Evolutionary conservation across 1,140 invertebrate species (phyloP), one percentile per base, ranked within the genome.

Genomic region (Hylaeus volcanicus): DNA sequence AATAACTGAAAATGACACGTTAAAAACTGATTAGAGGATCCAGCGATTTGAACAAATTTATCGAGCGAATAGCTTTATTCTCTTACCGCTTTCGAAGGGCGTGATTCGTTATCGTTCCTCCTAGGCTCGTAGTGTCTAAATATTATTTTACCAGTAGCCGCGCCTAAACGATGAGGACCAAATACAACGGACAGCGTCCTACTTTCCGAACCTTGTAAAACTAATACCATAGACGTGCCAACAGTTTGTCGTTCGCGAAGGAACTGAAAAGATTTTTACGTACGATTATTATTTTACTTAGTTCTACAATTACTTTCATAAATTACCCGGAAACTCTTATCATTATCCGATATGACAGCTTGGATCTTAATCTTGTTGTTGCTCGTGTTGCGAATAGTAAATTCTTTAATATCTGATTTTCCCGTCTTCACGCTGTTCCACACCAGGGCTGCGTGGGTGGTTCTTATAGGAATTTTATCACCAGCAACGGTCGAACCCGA

Each of bases 361-460:
- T 94, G 88, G 55, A 94, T 88, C 81, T 93, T 92, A 14, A 94
- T 88, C 80, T 93, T 94, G 70, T 93, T 93, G 26, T 90, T 89
- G 41, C 94, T 94, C 43, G 89, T 94, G 79, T 94, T 94, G 41
- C 93, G 90, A 77, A 95, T 90, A 5, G 92, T 91, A 78, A 94
- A 93, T 78, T 94, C 91, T 79, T 94, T 94, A 1, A 86, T 90
- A 58, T 93, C 93, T 15, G 86, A 91, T 84, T 93, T 94, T 45
- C 93, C 94, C 26, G 89, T 84, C 88, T 92, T 93, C 37, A 94
- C 78, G 69, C 93, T 94, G 39, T 92, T 94, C 94, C 94, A 95
- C 64, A 94, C 91, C 8, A 95, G 79, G 80, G 94, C 91, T 73
- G 89, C 90, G 45, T 94, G 92, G 14, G 93, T 94, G 39, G 93